Evolutionary conservation across 2,797 vertebrate species (phyloP).

Genomic region (Nothura maculosa): DNA sequence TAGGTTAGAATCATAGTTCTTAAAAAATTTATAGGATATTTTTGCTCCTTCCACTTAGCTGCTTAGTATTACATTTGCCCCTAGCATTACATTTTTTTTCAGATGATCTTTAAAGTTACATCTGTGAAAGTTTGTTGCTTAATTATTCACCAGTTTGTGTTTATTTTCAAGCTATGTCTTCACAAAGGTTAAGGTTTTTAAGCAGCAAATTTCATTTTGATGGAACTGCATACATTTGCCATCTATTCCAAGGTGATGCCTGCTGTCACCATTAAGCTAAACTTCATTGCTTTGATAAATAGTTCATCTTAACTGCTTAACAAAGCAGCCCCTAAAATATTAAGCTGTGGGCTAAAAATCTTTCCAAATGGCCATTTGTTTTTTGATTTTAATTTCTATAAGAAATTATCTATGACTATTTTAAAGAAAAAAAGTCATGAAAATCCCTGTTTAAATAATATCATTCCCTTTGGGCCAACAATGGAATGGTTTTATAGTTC

Average conservation of each 20-base stretch:
- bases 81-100: not conserved
- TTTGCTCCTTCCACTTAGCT: not conserved
- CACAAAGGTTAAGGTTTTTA: conserved; percentile 15
- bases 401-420: conserved; percentile 26
- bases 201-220: conserved; percentile 56
- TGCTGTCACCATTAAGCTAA: conserved; percentile 48
- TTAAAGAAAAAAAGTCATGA: conserved; percentile 5
- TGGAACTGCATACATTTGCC: conserved; percentile 34
- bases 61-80: not conserved
- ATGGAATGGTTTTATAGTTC: not conserved
- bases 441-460: not conserved
- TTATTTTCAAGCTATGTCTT: not conserved
- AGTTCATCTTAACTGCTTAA: not conserved
- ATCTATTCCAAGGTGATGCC: conserved; percentile 3
- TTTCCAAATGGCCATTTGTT: conserved; percentile 4
- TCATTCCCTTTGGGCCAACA: not conserved
- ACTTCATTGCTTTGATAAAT: conserved; percentile 53
- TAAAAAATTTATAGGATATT: not conserved
- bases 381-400: conserved; percentile 52
- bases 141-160: not conserved
- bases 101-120: not conserved
- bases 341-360: not conserved
- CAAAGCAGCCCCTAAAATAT: conserved; percentile 40
- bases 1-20: not conserved
- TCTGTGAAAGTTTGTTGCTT: not conserved